phyloP scores from a whole-genome alignment of 2,113 vertebrate genomes.

The Indicator maculatus region DNA sequence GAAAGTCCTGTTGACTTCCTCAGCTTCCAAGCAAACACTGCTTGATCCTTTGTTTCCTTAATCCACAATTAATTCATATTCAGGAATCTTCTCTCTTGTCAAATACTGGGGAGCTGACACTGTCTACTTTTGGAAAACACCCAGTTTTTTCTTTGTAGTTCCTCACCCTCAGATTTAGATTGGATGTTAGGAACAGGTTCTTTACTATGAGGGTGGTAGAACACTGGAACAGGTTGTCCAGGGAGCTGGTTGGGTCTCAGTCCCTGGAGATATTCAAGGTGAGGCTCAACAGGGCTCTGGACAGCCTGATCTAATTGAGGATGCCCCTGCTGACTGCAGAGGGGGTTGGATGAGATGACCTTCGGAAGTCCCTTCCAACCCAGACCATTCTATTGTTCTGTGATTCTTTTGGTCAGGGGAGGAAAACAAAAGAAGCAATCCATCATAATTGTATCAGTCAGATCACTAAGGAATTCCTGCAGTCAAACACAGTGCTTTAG shows the following conservation, averaged over 20 bases:
- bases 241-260: too few relatives aligned
- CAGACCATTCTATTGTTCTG: too few relatives aligned
- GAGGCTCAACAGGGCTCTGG: too few relatives aligned
- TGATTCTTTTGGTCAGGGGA: background rate
- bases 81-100: background rate
- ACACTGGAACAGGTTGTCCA: too few relatives aligned
- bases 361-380: too few relatives aligned
- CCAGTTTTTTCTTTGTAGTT: background rate
- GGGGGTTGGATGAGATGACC: too few relatives aligned
- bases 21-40: background rate
- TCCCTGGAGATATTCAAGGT: too few relatives aligned
- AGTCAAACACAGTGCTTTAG: background rate
- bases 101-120: background rate
- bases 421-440: background rate
- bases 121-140: background rate
- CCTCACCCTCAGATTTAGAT: too few relatives aligned
- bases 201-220: too few relatives aligned
- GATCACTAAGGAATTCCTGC: background rate
- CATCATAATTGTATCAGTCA: background rate
- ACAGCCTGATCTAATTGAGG: too few relatives aligned
- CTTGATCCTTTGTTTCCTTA: background rate
- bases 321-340: too few relatives aligned
- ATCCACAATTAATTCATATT: background rate
- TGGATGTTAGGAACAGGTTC: too few relatives aligned
- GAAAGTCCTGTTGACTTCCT: background rate